These are phyloP conservation scores for Kryptolebias ocellatus DNA, from an alignment of 2,797 vertebrate species.

Conservation along the genomic window DNA sequence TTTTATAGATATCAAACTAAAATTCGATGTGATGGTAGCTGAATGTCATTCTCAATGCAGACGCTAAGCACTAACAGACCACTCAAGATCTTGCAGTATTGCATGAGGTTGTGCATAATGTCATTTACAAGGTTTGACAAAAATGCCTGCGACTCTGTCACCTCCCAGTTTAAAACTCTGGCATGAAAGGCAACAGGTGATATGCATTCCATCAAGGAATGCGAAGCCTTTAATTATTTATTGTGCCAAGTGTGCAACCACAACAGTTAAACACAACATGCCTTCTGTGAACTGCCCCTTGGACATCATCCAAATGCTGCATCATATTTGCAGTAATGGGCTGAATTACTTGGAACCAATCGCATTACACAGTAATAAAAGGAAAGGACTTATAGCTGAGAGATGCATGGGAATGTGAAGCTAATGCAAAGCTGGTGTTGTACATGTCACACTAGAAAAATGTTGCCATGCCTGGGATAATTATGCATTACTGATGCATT, in stretches of 20 bases:
- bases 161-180: too few species aligned
- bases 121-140: too few species aligned
- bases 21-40: too few species aligned
- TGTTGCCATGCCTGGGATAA: slow-evolving; percentile 31
- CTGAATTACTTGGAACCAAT: slow-evolving; percentile 30
- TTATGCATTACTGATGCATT: slow-evolving; percentile 12
- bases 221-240: slow-evolving; percentile 23
- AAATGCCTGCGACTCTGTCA: too few species aligned
- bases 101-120: too few species aligned
- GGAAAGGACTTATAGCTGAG: background rate
- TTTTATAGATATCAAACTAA: too few species aligned
- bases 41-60: too few species aligned
- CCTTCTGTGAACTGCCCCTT: slow-evolving; percentile 22
- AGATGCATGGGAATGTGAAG: slow-evolving; percentile 8
- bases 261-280: slow-evolving; percentile 12
- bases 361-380: slow-evolving; percentile 43
- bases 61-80: too few species aligned
- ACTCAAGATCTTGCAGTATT: too few species aligned
- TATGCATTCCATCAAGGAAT: slow-evolving; percentile 20
- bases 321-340: slow-evolving; percentile 18
- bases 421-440: slow-evolving; percentile 4
- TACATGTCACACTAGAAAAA: slow-evolving; percentile 8
- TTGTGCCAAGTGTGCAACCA: slow-evolving; percentile 39
- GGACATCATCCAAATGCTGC: slow-evolving; percentile 18
- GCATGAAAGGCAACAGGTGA: too few species aligned